These are phyloP conservation scores for Oasisia sp. DNA, from an alignment of 2,888 invertebrate genomes.

Conservation along the genomic window DNA sequence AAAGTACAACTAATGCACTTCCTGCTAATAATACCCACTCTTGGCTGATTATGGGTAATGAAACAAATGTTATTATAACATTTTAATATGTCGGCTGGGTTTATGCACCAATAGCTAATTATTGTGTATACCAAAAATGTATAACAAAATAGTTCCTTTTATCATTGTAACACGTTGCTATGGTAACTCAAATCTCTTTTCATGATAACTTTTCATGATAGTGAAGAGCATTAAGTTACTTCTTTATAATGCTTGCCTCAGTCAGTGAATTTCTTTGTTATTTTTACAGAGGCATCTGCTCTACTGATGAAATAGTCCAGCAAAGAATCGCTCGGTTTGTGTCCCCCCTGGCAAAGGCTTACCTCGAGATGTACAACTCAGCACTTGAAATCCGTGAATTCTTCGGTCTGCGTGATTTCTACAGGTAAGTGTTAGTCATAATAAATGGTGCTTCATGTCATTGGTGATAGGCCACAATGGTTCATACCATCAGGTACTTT, in stretches of 20 bases:
- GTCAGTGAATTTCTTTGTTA: neutral
- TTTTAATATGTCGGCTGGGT: no score
- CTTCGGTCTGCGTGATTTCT: conserved; percentile 52
- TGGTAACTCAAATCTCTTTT: no score
- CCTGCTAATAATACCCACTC: no score
- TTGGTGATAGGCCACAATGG: neutral
- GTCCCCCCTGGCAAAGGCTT: conserved; percentile 51
- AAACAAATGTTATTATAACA: no score
- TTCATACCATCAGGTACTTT: no score
- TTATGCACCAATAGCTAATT: no score
- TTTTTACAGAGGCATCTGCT: conserved; percentile 50
- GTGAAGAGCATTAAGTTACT: neutral
- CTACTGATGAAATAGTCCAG: conserved; percentile 39
- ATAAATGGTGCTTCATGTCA: neutral
- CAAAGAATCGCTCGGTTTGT: conserved; percentile 44
- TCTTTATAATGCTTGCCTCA: neutral
- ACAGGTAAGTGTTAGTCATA: neutral
- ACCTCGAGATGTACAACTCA: conserved; percentile 49
- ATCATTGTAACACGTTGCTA: no score
- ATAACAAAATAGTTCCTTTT: no score
- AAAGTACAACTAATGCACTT: no score
- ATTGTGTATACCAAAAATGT: no score
- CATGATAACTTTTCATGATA: no score
- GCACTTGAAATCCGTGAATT: conserved; percentile 53
- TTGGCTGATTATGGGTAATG: no score